Evolutionary conservation across 2,888 invertebrate species (phyloP), one percentile per base, ranked within the genome.

Genomic region (Phanerotoma sp.): DNA sequence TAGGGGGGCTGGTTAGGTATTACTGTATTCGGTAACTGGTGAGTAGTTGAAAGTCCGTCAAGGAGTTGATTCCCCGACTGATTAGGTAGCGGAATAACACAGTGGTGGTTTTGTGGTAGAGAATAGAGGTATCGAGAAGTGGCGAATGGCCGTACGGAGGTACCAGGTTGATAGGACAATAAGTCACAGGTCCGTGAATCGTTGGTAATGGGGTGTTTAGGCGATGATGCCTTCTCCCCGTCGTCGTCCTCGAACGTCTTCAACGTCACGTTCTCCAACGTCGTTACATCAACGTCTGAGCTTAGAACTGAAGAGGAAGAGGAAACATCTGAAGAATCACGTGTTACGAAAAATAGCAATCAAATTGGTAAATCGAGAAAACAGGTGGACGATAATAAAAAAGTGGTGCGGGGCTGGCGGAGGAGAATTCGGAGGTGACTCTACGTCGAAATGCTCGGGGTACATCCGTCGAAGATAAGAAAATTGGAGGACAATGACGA

Each of bases 141-240:
- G 63, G 72, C 71, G 73, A 74, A 73, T 74, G 73, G 72, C 72
- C 68, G 67, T 66, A 66, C 61, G 61, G 56, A 66, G 65, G 66
- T 45, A 44, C 16, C 65, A 64, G 63, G 64, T 68, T 64, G 64
- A 62, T 38, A 48, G 46, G 38, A 55, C 50, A 55, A 50, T 38
- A 46, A 55, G 33, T 15, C 30, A 30, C 38, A 40, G 62, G 63
- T 63, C 64, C 64, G 60, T 65, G 68, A 73, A 64, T 65, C 66
- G 62, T 66, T 75, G 76, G 76, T 76, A 74, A 77, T 76, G 77
- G 74, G 75, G 73, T 73, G 68, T 71, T 73, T 74, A 68, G 75
- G 72, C 74, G 74, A 77, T 72, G 72, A 76, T 75, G 76, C 75
- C 74, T 76, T 74, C 69, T 75, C 73, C 72, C 71, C 70, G 71